Evolutionary conservation across 2,797 vertebrate species (phyloP).

Genomic region (Microchirus variegatus): DNA sequence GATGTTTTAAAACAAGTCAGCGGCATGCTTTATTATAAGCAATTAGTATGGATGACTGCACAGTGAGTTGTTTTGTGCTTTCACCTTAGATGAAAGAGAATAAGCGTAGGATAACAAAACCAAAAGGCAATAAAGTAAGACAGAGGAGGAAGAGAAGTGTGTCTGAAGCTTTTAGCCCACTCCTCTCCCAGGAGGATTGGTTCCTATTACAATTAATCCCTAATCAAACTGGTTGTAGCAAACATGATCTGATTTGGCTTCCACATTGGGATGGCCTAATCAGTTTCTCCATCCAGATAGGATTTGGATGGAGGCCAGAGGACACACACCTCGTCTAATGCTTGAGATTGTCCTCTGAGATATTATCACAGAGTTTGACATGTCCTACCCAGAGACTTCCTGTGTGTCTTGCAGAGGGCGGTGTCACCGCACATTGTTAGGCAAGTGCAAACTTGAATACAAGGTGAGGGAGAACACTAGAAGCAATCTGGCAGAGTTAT

Average conservation of each 20-base stretch:
- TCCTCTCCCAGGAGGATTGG: constrained; percentile 45
- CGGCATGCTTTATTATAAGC: constrained; percentile 38
- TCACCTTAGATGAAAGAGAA: constrained; percentile 57
- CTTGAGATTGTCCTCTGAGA: constrained; percentile 62
- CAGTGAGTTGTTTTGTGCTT: constrained; percentile 45
- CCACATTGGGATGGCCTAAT: constrained; percentile 64
- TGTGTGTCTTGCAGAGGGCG: constrained; percentile 21
- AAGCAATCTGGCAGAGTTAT: constrained; percentile 34
- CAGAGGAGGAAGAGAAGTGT: constrained; percentile 27
- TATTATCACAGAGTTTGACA: constrained; percentile 45
- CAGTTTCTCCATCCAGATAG: constrained; percentile 61
- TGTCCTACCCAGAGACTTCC: constrained; percentile 34
- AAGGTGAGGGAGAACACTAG: constrained; percentile 59
- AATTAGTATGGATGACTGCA: constrained; percentile 55
- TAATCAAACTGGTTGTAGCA: constrained; percentile 76
- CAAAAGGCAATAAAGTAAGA: constrained; percentile 43
- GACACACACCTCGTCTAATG: constrained; percentile 49
- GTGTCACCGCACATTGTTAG: constrained; percentile 45
- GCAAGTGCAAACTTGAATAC: constrained; percentile 49
- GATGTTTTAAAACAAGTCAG: constrained; percentile 30
- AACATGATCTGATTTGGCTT: constrained; percentile 80
- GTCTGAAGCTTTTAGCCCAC: constrained; percentile 37
- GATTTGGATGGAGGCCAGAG: constrained; percentile 68
- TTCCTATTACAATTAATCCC: constrained; percentile 76
- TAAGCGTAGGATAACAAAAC: constrained; percentile 38